Percentiles rank a stretch among this genome's conserved stretches.
Conservation (phyloP, 2,888 invertebrate genomes). For the Andrena fulva region DNA sequence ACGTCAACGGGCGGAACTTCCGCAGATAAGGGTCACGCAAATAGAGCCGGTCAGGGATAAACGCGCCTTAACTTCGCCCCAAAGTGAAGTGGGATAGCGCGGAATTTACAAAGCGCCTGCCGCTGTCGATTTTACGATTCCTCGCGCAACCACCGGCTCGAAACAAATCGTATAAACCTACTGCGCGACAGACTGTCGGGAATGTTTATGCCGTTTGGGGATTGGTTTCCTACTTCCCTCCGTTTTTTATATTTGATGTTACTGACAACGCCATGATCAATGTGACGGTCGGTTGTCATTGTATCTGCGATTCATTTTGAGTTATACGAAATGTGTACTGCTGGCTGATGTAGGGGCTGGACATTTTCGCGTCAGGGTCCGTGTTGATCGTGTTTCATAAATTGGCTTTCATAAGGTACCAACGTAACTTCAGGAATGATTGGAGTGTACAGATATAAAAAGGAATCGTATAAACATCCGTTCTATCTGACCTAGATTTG, state of each 20-base stretch:
- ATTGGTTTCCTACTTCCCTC: not conserved
- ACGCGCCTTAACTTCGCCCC: conserved; percentile 7
- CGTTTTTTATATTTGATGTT: not conserved
- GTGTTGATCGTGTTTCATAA: conserved; percentile 1
- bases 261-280: not conserved
- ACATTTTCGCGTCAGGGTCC: not conserved
- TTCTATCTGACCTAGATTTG: not conserved
- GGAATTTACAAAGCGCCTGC: conserved; percentile 15
- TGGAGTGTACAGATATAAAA: not conserved
- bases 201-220: no score
- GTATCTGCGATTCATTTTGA: not conserved
- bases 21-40: not conserved
- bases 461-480: not conserved
- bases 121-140: conserved; percentile 14
- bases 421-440: not conserved
- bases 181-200: not conserved
- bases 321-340: not conserved
- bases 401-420: not conserved
- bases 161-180: not conserved
- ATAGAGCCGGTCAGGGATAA: not conserved
- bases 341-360: not conserved
- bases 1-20: not conserved
- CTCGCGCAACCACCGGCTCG: not conserved
- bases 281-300: not conserved
- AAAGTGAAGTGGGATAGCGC: not conserved